Evolutionary conservation across 2,888 invertebrate species (phyloP), one percentile per base, ranked within the genome.

Genomic region (Oasisia sp.): DNA sequence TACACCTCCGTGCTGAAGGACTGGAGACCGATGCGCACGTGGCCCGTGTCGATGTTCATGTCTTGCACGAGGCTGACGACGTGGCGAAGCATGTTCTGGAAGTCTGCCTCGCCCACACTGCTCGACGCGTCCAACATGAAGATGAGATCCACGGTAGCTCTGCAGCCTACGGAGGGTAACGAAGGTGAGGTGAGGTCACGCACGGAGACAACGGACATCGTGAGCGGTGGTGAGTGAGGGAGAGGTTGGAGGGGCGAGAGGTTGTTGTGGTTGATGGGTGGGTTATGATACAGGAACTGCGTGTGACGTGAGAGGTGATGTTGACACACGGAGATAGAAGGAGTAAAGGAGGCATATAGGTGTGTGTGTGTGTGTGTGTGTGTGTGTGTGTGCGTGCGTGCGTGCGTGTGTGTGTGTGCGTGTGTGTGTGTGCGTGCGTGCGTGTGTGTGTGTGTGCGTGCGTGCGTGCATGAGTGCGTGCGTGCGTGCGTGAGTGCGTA

Each of bases 41-140:
- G 38, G n/a, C 94, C 94, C 12, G 56, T 50, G 91, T 93, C 93
- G 89, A 94, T 92, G 92, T 92, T 91, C 27, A 92, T 92, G 44
- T 92, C 92, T 0, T 92, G 56, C 32, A 94, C 91, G 50, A 94
- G 58, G 8, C 92, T 92, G 27, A 91, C n/a, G 14, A 93, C 92
- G 89, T 94, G 93, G 27, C 92, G 91, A 8, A 92, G 58, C n/a
- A 93, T 91, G 32, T 92, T 92, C 32, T 92, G 50, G 92, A 94
- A 94, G 92, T 93, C 89, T 0, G 58, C 32, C 27, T 89, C 91
- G 11, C 91, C 90, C 14, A 94, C 93, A n/a, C 93, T 93, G 32
- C 91, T 92, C 7, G 93, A 94, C 7, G 93, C 74, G 92, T 94
- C 94, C 44, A 94, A n/a, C 32, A 93, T 38, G 45, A 94, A 92